Evolutionary conservation across 2,888 invertebrate species (phyloP).

Genomic region (Metacarcinus magister): DNA sequence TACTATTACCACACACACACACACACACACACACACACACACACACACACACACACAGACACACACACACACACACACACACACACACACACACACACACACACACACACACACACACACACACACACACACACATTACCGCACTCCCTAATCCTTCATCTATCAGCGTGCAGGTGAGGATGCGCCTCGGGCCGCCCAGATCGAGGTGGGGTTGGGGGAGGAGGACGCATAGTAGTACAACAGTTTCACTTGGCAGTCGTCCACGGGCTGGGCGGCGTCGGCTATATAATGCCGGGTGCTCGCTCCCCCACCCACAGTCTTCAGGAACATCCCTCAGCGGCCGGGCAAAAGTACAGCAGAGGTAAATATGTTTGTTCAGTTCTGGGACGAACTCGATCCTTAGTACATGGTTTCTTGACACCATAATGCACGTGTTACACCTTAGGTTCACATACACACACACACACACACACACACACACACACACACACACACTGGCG

Average conservation of each 20-base stretch:
- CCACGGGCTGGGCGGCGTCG: not conserved
- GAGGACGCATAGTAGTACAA: not conserved
- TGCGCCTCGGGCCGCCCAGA: not conserved
- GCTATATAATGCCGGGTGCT: slow-evolving; percentile 50
- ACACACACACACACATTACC: no score
- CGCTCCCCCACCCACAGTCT: slow-evolving; percentile 33
- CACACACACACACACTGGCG: slow-evolving; percentile 2
- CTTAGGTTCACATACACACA: not conserved
- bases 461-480: not conserved
- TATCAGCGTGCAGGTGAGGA: not conserved
- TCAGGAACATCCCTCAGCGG: slow-evolving; percentile 58
- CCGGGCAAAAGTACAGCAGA: slow-evolving; percentile 80
- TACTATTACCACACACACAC: not conserved
- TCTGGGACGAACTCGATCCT: not conserved
- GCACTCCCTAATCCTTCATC: not conserved
- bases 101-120: slow-evolving; percentile 10
- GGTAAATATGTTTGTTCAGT: slow-evolving; percentile 58
- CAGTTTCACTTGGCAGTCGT: slow-evolving; percentile 64
- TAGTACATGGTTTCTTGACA: not conserved
- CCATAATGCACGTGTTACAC: not conserved
- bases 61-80: not conserved
- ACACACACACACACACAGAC: not conserved
- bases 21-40: slow-evolving; percentile 40
- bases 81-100: slow-evolving; percentile 41
- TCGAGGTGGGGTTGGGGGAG: not conserved